Evolutionary conservation across 2,888 invertebrate genomes (phyloP).

Genomic region (Sabellastarte sp.): DNA sequence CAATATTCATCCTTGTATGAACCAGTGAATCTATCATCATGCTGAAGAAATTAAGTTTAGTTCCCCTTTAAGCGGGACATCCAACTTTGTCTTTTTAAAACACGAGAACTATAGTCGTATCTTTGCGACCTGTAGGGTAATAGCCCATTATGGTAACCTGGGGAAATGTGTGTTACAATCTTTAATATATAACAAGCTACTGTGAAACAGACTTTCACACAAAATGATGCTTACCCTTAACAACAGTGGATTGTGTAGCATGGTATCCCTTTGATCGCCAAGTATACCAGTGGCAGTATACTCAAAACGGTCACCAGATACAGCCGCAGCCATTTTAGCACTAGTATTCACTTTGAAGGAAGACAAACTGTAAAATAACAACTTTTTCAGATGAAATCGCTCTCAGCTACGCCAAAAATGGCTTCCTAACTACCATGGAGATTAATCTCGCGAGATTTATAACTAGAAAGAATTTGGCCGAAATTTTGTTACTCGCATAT

Average conservation of each 20-base stretch:
- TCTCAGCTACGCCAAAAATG: slow-evolving; percentile 4
- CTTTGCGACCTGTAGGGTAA: too few relatives aligned
- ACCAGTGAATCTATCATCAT: too few relatives aligned
- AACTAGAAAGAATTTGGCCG: too few relatives aligned
- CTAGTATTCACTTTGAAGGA: background rate
- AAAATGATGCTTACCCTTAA: slow-evolving; percentile 41
- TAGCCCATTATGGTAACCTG: too few relatives aligned
- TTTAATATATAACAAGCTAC: too few relatives aligned
- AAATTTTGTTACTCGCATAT: too few relatives aligned
- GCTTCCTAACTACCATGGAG: slow-evolving; percentile 8
- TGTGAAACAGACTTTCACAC: background rate
- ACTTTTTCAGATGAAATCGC: background rate
- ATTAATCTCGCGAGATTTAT: slow-evolving; percentile 2
- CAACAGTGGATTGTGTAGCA: slow-evolving; percentile 54
- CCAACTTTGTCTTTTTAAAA: too few relatives aligned
- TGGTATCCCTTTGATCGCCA: slow-evolving; percentile 49
- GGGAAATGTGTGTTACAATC: too few relatives aligned
- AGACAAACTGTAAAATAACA: background rate
- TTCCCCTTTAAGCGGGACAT: too few relatives aligned
- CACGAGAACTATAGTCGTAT: too few relatives aligned
- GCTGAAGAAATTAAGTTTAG: too few relatives aligned
- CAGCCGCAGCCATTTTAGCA: background rate
- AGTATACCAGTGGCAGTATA: slow-evolving; percentile 52
- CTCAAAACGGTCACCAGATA: slow-evolving; percentile 29
- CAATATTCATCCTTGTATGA: too few relatives aligned